phyloP scores from a whole-genome alignment of 2,113 vertebrate genomes.

The Thermophis baileyi region DNA sequence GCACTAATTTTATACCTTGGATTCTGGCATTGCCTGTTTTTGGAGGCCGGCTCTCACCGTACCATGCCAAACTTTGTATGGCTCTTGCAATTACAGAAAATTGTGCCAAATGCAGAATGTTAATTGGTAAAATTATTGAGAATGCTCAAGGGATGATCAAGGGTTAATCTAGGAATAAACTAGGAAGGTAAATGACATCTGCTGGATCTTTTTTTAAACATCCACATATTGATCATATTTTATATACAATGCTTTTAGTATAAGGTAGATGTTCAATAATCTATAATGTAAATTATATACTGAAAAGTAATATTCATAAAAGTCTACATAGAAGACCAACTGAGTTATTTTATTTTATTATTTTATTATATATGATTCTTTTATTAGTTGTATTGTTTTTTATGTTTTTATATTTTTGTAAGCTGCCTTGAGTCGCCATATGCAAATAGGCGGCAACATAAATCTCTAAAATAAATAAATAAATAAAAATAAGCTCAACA shows the following conservation, averaged over 20 bases:
- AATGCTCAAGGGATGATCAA: neutral
- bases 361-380: too few species aligned
- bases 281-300: neutral
- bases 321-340: neutral
- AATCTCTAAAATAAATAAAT: too few species aligned
- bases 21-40: neutral
- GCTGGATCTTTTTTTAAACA: neutral
- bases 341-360: too few species aligned
- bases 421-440: too few species aligned
- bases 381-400: too few species aligned
- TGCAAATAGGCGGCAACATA: too few species aligned
- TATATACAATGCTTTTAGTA: neutral
- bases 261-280: neutral
- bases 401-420: too few species aligned
- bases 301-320: neutral
- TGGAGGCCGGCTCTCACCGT: neutral
- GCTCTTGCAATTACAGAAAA: neutral
- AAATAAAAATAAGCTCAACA: neutral
- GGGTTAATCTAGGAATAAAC: neutral
- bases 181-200: neutral
- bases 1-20: neutral
- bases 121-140: neutral
- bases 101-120: neutral
- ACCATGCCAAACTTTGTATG: neutral
- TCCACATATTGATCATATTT: neutral